Base-by-base conservation (phyloP, 2,888 invertebrate genomes). In the Trachelus iudaicus region DNA sequence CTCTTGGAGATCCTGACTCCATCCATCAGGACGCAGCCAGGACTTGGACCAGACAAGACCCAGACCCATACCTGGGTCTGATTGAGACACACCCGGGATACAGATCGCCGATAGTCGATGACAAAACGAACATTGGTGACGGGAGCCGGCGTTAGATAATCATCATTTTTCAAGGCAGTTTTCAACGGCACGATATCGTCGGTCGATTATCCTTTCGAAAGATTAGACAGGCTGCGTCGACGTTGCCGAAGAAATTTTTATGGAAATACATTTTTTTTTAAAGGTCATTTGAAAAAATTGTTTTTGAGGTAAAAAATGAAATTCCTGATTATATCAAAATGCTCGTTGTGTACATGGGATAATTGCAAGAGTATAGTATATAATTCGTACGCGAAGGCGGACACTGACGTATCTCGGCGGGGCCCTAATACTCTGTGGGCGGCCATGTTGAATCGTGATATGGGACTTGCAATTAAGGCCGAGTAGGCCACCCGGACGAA, bases 391-490 rank as follows among this genome's bases (percentile, higher is more conserved):
- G 56, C 6, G 35, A 35, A 74, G 56, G 23, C 33, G 6, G 79
- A 76, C 23, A 68, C 56, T 33, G 69, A 37, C 33, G n/a, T 69
- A 73, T 77, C 79, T 79, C 77, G 77, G 77, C 75, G 68, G 34
- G 68, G 56, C 77, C 78, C 77, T 77, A 76, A 87, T 85, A 85
- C 89, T 85, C 87, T 84, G 90, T 90, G 90, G 90, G 89, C 90
- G 91, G 91, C 90, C 90, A 91, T 91, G 90, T 91, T 91, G 91
- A 87, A 91, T 91, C 91, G 91, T 91, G 91, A 91, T 91, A 90
- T 87, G 90, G 89, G 85, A 56, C 87, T 88, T 88, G 89, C 90
- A 91, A 91, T 91, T 91, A 91, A 91, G 90, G 90, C 88, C 89
- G 89, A 90, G 90, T 90, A 90, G 91, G 91, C 91, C 91, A 91